phyloP scores from a whole-genome alignment of 1,140 invertebrate genomes.

The Macrosteles quadrilineatus region DNA sequence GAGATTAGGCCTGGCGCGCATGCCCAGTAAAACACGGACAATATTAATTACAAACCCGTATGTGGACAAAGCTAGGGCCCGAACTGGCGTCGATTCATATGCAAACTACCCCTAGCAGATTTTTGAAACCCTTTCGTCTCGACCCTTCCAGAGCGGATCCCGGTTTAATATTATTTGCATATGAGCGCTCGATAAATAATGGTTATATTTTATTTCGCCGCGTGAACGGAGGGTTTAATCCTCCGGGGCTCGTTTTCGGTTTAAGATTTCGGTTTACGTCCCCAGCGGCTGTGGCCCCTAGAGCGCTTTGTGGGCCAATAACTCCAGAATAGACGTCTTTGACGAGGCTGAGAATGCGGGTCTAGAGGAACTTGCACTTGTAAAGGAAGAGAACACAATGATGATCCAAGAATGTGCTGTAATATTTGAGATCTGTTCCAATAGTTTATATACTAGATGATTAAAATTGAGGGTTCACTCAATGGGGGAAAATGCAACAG shows the following conservation, averaged over 20 bases:
- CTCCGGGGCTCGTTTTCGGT: conserved; percentile 13
- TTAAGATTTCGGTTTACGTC: conserved; percentile 12
- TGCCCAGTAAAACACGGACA: conserved; percentile 28
- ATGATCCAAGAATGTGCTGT: not conserved
- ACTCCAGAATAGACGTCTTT: conserved; percentile 3
- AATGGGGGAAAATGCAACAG: no score
- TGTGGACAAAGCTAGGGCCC: conserved; percentile 20
- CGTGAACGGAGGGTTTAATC: conserved; percentile 18
- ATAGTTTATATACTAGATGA: no score
- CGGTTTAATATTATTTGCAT: conserved; percentile 34
- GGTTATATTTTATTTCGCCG: conserved; percentile 30
- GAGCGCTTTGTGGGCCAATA: not conserved
- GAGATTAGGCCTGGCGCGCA: conserved; percentile 13
- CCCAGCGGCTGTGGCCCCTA: not conserved
- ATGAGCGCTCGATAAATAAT: conserved; percentile 32
- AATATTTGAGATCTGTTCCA: no score
- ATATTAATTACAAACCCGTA: conserved; percentile 32
- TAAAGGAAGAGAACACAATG: not conserved
- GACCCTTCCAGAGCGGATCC: conserved; percentile 4
- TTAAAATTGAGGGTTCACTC: no score
- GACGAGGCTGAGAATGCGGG: not conserved
- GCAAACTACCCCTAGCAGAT: conserved; percentile 31
- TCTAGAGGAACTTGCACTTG: not conserved
- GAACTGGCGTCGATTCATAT: conserved; percentile 30
- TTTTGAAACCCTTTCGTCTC: conserved; percentile 33